Percentiles rank a stretch among this genome's conserved stretches.
phyloP scores from a whole-genome alignment of 1,140 invertebrate species.

The Drosophila neocordata region DNA sequence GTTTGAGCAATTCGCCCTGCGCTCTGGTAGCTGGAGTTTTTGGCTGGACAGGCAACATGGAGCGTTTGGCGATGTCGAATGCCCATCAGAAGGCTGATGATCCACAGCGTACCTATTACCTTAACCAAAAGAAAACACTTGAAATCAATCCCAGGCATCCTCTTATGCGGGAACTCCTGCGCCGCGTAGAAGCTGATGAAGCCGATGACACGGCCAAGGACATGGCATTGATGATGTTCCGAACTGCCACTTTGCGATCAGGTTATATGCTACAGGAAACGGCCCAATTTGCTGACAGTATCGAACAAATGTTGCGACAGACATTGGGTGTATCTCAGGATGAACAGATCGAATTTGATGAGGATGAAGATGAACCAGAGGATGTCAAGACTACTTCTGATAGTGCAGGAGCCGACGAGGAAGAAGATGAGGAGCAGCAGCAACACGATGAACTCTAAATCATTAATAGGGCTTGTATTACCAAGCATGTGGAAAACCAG shows the following conservation, averaged over 20 bases:
- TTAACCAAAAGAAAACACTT: conserved; percentile 98
- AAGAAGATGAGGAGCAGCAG: conserved; percentile 61
- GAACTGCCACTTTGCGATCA: conserved; percentile 94
- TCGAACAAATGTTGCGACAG: conserved; percentile 93
- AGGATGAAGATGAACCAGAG: conserved; percentile 83
- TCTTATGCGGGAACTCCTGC: conserved; percentile 94
- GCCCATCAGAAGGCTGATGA: conserved; percentile 98
- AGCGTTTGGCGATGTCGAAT: conserved; percentile 96
- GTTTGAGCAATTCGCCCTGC: conserved; percentile 96
- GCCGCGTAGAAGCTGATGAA: conserved; percentile 90
- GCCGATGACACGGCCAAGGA: conserved; percentile 92
- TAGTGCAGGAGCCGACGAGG: conserved; percentile 62
- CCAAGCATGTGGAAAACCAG: conserved; percentile 44
- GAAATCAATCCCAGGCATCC: conserved; percentile 99
- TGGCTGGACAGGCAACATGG: conserved; percentile 99
- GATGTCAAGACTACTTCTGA: conserved; percentile 52
- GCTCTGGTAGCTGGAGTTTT: conserved; percentile 98
- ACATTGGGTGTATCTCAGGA: conserved; percentile 91
- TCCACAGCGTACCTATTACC: conserved; percentile 94
- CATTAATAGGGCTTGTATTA: conserved; percentile 28
- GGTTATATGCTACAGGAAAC: conserved; percentile 95
- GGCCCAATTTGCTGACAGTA: conserved; percentile 91
- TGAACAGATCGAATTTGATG: conserved; percentile 86
- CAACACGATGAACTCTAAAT: conserved; percentile 77
- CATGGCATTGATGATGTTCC: conserved; percentile 96